A percentile compares a stretch with the other conserved stretches of the same genome.
phyloP scores from a whole-genome alignment of 2,797 vertebrate species.

The Allobates femoralis region DNA sequence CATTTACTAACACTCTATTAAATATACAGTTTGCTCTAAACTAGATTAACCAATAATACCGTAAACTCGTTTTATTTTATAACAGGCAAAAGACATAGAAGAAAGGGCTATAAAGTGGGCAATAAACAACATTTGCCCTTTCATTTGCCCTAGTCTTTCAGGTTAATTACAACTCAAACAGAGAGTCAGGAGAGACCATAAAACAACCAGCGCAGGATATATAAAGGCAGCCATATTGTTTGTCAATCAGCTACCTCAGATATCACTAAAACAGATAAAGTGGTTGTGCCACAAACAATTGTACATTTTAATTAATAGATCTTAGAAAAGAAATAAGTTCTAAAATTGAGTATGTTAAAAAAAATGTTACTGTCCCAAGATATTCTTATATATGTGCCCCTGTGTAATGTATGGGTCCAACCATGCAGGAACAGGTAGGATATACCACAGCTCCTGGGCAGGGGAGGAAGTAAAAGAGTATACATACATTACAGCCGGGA shows the following conservation, averaged over 20 bases:
- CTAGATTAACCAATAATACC: neutral
- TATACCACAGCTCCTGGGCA: no score
- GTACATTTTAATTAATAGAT: no score
- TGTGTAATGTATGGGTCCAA: no score
- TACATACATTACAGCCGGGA: no score
- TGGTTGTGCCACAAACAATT: no score
- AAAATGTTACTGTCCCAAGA: no score
- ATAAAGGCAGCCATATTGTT: neutral
- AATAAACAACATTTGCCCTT: neutral
- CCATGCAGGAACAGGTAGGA: no score
- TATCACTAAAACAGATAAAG: neutral
- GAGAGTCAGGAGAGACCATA: neutral
- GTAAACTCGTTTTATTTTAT: neutral
- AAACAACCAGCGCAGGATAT: neutral
- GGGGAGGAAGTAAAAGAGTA: no score
- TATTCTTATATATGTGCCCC: no score
- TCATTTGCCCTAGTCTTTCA: neutral
- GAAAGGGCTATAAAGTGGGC: neutral
- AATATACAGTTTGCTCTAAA: conserved; percentile 59
- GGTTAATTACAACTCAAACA: neutral
- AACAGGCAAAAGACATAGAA: no score
- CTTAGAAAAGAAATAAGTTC: no score
- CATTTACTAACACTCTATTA: conserved; percentile 48
- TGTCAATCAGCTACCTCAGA: neutral
- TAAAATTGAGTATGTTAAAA: no score